phyloP scores from a whole-genome alignment of 2,797 vertebrate species.

The Amphiprion clarkii region DNA sequence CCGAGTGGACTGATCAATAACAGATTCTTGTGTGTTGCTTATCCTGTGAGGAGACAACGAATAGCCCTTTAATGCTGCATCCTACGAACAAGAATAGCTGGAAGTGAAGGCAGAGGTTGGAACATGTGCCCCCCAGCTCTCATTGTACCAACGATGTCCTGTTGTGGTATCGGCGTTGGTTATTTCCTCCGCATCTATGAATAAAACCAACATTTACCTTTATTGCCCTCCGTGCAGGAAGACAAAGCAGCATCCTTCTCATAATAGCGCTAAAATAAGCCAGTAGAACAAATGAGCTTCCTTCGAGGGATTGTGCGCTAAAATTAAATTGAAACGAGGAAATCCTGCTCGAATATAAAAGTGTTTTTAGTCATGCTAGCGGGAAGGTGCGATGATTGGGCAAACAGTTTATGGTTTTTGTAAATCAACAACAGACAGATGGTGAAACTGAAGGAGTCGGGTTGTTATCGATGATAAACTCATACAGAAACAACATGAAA shows the following conservation, averaged over 20 bases:
- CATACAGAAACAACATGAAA: no score
- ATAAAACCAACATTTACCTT: not conserved
- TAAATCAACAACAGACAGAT: no score
- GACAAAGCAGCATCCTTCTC: conserved; percentile 11
- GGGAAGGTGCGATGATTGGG: no score
- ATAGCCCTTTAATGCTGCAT: conserved; percentile 9
- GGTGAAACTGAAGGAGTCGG: no score
- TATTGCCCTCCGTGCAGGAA: conserved; percentile 13
- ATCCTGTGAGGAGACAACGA: conserved; percentile 23
- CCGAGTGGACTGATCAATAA: conserved; percentile 18
- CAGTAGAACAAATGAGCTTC: not conserved
- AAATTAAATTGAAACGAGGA: conserved; percentile 17
- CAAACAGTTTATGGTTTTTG: no score
- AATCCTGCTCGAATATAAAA: conserved; percentile 6
- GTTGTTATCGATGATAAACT: no score
- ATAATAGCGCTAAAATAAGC: conserved; percentile 13
- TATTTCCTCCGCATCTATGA: conserved; percentile 16
- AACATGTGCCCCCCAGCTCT: conserved; percentile 36
- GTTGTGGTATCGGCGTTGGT: conserved; percentile 13
- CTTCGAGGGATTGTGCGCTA: not conserved
- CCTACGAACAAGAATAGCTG: conserved; percentile 53
- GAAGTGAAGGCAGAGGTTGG: conserved; percentile 41
- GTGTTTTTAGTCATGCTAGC: not conserved
- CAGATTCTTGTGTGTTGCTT: conserved; percentile 1
- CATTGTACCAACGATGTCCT: conserved; percentile 41